These are phyloP conservation scores for Scrobipalpa costella DNA, from an alignment of 2,888 invertebrate genomes.

Conservation along the genomic window DNA sequence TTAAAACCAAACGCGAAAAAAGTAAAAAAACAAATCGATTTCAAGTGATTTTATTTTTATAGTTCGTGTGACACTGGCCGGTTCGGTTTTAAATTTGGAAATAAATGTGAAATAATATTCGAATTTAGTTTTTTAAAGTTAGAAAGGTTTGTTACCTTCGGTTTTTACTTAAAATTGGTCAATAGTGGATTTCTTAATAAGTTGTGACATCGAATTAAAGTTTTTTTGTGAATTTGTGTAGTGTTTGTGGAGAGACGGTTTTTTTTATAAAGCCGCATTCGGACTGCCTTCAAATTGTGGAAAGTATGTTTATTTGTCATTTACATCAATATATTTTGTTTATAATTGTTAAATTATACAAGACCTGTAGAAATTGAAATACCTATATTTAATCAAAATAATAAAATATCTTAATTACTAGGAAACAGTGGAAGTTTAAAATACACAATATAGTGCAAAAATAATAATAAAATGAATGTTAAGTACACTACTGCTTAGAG, in stretches of 20 bases:
- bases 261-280: background rate
- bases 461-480: too few species aligned
- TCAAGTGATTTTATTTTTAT: background rate
- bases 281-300: background rate
- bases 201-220: slow-evolving; percentile 15
- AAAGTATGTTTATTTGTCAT: slow-evolving; percentile 3
- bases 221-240: slow-evolving; percentile 12
- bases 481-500: too few species aligned
- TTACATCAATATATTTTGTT: background rate
- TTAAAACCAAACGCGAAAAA: slow-evolving; percentile 11
- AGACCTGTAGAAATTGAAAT: too few species aligned
- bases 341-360: too few species aligned
- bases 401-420: too few species aligned
- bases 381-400: too few species aligned
- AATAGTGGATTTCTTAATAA: slow-evolving; percentile 19
- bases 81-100: background rate
- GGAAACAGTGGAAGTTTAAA: too few species aligned
- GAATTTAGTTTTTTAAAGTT: background rate
- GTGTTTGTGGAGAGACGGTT: background rate
- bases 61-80: background rate
- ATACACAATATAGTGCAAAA: too few species aligned
- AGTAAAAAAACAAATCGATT: background rate
- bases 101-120: background rate
- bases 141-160: slow-evolving; percentile 9
- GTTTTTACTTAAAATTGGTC: slow-evolving; percentile 12